Evolutionary conservation across 2,113 vertebrate genomes (phyloP), one percentile per base, ranked within the genome.

Genomic region (Brevimyrus niger): DNA sequence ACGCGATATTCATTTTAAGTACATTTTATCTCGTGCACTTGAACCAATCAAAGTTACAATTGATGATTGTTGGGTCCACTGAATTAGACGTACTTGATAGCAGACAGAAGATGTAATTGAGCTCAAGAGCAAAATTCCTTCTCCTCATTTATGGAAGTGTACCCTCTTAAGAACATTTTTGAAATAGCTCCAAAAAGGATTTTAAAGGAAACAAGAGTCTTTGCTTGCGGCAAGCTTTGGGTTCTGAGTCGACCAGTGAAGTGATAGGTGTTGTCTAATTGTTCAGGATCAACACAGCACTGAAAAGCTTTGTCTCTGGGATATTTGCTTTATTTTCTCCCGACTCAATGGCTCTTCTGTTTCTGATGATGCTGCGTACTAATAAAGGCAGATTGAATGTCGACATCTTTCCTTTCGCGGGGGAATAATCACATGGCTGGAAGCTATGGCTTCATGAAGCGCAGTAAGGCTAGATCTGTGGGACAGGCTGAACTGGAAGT

Each of bases 161-260:
- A 90, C 88, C 87, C 86, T 80, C 86, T 89, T 91, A 87, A 93
- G 89, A 91, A 90, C 23, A 84, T 89, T 92, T 92, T 93, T 93
- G 91, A 92, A 85, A 86, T 23, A 9, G 86, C 69, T 92, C 92
- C 92, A 93, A 90, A 93, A 94, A 91, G 53, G 23, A 58, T 91
- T 92, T 92, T 92, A 93, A 91, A 89, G 89, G 90, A 92, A 93
- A 92, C 86, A 48, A 55, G 89, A 92, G 88, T 90, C 58, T 27
- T 86, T 89, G 73, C 73, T 21, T 84, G 73, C 38, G 88, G 76
- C 87, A 87, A 65, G 87, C 83, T 89, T 89, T 48, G 87, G 35
- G 53, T 87, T 76, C 58, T 4, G 69, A 92, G 88, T 88, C 58
- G 88, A n/a, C 65, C 31, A 61, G 86, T 90, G 53, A 87, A 44